Conservation (phyloP, 2,113 vertebrate species). For the Mugil cephalus region DNA sequence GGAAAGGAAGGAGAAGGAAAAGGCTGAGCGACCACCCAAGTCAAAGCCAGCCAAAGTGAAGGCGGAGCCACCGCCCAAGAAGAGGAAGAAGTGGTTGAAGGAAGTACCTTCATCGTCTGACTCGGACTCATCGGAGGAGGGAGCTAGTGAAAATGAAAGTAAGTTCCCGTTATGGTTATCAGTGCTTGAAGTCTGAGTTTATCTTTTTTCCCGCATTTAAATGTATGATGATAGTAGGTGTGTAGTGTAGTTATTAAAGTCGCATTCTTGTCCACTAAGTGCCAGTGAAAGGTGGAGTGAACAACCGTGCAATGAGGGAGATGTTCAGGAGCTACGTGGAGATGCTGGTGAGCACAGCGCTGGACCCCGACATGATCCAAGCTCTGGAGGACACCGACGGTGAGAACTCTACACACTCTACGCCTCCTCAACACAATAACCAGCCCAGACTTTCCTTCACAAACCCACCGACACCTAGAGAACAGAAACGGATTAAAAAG, state of each 20-base stretch:
- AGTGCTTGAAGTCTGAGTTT: neutral
- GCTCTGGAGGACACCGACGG: conserved; percentile 94
- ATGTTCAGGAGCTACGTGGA: conserved; percentile 97
- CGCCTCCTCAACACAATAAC: neutral
- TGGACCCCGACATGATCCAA: conserved; percentile 96
- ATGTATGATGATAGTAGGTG: neutral
- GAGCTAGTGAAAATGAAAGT: conserved; percentile 92
- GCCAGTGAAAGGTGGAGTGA: conserved; percentile 87
- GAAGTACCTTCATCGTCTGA: conserved; percentile 89
- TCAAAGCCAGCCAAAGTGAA: conserved; percentile 87
- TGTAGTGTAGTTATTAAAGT: neutral
- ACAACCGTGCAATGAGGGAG: conserved; percentile 93
- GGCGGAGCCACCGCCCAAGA: conserved; percentile 92
- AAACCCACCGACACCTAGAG: too few relatives aligned
- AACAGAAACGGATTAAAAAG: conserved; percentile 6
- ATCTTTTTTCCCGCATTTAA: neutral
- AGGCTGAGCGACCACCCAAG: conserved; percentile 80
- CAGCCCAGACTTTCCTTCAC: too few relatives aligned
- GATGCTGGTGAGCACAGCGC: conserved; percentile 94
- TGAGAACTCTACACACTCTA: conserved; percentile 67
- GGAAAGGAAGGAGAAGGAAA: conserved; percentile 77
- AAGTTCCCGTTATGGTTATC: conserved; percentile 53
- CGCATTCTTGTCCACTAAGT: conserved; percentile 51
- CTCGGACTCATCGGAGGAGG: conserved; percentile 90
- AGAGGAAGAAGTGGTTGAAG: conserved; percentile 94